Base-by-base conservation (phyloP, 2,113 vertebrate genomes). In the Peromyscus californicus region DNA sequence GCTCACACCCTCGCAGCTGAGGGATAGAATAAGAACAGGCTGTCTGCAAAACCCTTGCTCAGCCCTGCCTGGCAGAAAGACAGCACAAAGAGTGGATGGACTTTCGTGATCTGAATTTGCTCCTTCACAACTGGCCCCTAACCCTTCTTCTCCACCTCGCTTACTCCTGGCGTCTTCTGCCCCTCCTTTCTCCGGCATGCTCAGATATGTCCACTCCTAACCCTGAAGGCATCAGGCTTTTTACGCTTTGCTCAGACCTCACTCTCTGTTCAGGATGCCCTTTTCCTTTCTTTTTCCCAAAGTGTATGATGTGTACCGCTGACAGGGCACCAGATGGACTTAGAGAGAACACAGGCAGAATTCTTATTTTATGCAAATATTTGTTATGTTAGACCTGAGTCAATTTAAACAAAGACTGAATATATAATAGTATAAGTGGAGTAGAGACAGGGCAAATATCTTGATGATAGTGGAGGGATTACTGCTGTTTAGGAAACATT, bases 11-110 rank as follows among this genome's bases (percentile, higher is more conserved):
- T 95, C 89, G 83, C 48, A 97, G 51, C 97, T 86, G 96, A 96
- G 94, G 12, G 94, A 97, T 85, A 92, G 83, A 94, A 96, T 59
- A 92, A 97, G 96, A 98, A 93, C 61, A 87, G 21, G 96, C 94
- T 97, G 98, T 98, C 98, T 98, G 97, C 96, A 98, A 97, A 98
- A 98, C 98, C 97, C 97, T 97, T 97, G 94, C 97, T 95, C 85
- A 96, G 96, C 96, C 94, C 98, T 98, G 98, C 97, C 96, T 96
- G 97, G 75, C 90, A 39, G 48, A 96, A 98, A 97, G 97, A 98
- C 17, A 96, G 92, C 69, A 76, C 67, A 95, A 84, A 89, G 36
- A 80, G 2, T 2, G 97, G 97, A 92, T 97, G 97, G 97, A 97
- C 97, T 98, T 97, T 89, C 89, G 94, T 98, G 96, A 98, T 97